Base-by-base conservation (phyloP, 2,888 invertebrate species). In the Hecatera dysodea region DNA sequence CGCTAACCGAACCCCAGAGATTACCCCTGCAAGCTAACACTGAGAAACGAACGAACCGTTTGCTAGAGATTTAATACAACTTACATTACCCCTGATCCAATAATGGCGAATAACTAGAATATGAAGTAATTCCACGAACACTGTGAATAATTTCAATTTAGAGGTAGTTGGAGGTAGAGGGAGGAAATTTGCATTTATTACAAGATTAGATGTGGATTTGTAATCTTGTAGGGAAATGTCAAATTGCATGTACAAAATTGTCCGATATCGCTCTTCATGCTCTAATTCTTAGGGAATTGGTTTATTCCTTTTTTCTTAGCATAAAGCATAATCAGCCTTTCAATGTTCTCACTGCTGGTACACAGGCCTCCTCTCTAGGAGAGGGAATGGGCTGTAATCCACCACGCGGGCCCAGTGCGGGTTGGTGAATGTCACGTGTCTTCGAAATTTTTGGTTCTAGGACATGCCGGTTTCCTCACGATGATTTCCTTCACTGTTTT, bases 51-150 rank as follows among this genome's bases (percentile, higher is more conserved):
- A 53, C 52, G 52, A 53, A 53, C 19, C 29, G 19, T 29, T 29
- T 29, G 52, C 52, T 27, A 53, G 19, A 53, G 52, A 53, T 53
- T 53, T 53, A 53, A 53, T 29, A 53, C 9, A 53, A 53, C 52
- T 53, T 27, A 52, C 52, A 19, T 29, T 27, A 8, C 50, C 27
- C 19, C 1, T 53, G 29, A 53, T 53, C 29, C 19, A 29, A 53
- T 53, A 53, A 53, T 29, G 17, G 27, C 19, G 8, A 19, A 29
- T 53, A 29, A 29, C 27, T 53, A 24, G 27, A 53, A 53, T 53
- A 53, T 29, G 52, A 17, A 53, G 27, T 29, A 53, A 53, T 53
- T 53, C 29, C 27, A 29, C 29, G 29, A 53, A 53, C 4, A 9
- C 9, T 53, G 17, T 9, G 29, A 53, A 53, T 53, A 52, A 52